Base-by-base conservation (phyloP, 2,113 vertebrate species). In the Eclectus roratus region DNA sequence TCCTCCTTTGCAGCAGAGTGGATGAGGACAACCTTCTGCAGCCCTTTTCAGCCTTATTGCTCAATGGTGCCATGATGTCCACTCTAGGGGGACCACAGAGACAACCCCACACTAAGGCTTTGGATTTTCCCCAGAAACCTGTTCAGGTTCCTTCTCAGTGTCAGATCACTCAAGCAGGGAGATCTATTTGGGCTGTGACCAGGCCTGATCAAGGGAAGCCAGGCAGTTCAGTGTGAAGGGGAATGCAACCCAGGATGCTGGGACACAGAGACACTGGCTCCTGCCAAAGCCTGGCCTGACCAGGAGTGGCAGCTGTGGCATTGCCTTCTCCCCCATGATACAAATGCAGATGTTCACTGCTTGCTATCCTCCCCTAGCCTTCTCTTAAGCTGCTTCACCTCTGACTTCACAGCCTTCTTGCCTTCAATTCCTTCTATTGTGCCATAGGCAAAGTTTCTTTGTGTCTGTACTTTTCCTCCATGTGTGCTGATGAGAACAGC, bases 191-290 rank as follows among this genome's bases (percentile, higher is more conserved):
- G 10, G 35, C 56, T 4, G 7, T 1, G 1, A 21, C 49, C 23
- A 21, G 39, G 17, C 39, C 8, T 0, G 2, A 23, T 9, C 19
- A 27, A 20, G 19, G 49, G 39, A 50, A 64, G 31, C 12, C 4
- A 4, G 63, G 28, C 63, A 61, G 46, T 7, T 81, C 49, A n/a
- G 31, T 4, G 8, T 21, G 11, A 33, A 41, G 39, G 33, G 37
- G 7, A 24, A 1, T 2, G 0, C 1, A 14, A 27, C 7, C 25
- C 2, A 1, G 20, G 33, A 21, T 55, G 7, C 15, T 28, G 4
- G 3, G 13, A 1, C 12, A 7, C 0, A 1, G 11, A 27, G 46
- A 11, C 39, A 13, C 17, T 23, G 69, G 61, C 56, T 76, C 8
- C 63, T 69, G 65, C 4, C 35, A 17, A 27, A 29, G 41, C 10